phyloP scores from a whole-genome alignment of 2,113 vertebrate genomes.

The Oryzias javanicus region DNA sequence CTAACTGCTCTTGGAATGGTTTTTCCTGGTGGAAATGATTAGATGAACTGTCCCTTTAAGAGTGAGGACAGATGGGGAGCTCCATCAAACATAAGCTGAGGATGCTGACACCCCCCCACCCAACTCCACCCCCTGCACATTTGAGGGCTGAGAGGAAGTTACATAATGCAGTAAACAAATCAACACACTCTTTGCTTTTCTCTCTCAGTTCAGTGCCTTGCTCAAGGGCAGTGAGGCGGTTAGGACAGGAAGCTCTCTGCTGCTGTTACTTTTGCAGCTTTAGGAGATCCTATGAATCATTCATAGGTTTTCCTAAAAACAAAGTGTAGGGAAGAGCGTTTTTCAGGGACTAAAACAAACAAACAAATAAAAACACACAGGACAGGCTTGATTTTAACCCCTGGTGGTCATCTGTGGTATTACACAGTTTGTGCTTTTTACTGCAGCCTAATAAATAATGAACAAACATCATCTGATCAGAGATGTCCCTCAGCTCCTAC shows the following conservation, averaged over 20 bases:
- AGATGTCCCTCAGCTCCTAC: too few species aligned
- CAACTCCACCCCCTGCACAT: conserved; percentile 3
- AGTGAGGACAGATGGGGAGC: conserved; percentile 34
- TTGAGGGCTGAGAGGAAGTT: conserved; percentile 14
- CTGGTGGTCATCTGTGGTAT: too few species aligned
- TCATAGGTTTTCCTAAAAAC: too few species aligned
- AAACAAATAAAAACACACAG: too few species aligned
- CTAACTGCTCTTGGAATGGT: background rate
- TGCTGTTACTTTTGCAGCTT: too few species aligned
- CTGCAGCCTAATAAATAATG: too few species aligned
- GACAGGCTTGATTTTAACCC: too few species aligned
- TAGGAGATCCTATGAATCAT: too few species aligned
- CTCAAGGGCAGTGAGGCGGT: conserved; percentile 28
- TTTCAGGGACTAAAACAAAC: too few species aligned
- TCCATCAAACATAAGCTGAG: conserved; percentile 44
- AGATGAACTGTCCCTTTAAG: conserved; percentile 7
- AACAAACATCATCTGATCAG: too few species aligned
- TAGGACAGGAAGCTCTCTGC: conserved; percentile 13
- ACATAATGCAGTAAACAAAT: conserved; percentile 39
- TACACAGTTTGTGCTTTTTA: too few species aligned
- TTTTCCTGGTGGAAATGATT: accelerated
- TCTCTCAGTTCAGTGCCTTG: conserved; percentile 19
- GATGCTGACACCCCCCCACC: conserved; percentile 10
- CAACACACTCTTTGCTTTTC: background rate
- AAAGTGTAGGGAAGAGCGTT: too few species aligned